phyloP scores from a whole-genome alignment of 2,797 vertebrate genomes.

The Trichosurus vulpecula region DNA sequence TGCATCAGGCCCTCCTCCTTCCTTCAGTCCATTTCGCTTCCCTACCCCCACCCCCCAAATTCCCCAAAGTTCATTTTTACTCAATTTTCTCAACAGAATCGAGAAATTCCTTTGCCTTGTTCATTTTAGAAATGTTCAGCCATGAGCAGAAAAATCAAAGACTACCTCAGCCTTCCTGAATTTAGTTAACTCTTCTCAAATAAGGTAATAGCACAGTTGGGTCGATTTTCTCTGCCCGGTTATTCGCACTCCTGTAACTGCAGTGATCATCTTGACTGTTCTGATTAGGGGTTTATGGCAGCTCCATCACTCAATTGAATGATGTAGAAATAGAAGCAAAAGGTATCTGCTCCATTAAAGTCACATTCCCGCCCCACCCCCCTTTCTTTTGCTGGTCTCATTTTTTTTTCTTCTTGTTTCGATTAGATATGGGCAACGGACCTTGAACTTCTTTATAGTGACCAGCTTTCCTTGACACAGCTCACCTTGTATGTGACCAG shows the following conservation, averaged over 20 bases:
- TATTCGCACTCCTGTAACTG: background rate
- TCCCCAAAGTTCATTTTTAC: background rate
- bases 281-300: background rate
- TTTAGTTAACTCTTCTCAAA: background rate
- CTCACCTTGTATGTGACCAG: constrained; percentile 90
- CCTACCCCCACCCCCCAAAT: background rate
- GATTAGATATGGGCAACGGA: constrained; percentile 93
- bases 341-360: background rate
- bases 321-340: background rate
- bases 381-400: background rate
- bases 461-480: constrained; percentile 94
- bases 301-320: background rate
- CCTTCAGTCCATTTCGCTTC: background rate
- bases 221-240: background rate
- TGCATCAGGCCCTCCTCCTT: background rate
- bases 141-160: constrained; percentile 3
- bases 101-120: background rate
- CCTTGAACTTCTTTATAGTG: constrained; percentile 91
- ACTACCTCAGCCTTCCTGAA: background rate
- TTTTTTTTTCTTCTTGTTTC: constrained; percentile 40
- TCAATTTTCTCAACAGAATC: constrained; percentile 40
- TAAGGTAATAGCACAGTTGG: background rate
- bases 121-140: constrained; percentile 24
- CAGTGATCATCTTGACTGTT: background rate
- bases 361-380: rapidly evolving